Evolutionary conservation across 2,888 invertebrate genomes (phyloP).

Genomic region (Aphidoletes aphidimyza): DNA sequence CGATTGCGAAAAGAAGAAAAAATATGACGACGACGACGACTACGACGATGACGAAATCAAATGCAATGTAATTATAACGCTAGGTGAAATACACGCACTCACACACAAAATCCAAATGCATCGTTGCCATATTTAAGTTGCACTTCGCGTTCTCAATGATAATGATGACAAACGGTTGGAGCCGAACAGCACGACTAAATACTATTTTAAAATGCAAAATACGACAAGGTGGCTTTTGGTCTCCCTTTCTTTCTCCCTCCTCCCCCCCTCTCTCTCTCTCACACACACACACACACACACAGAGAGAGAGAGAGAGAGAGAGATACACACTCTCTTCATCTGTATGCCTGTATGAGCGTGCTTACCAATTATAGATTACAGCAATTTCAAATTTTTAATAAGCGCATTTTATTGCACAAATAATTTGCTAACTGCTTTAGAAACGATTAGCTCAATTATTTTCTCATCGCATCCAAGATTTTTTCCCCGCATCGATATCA

Average conservation of each 20-base stretch:
- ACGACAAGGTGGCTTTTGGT: background rate
- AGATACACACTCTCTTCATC: too few relatives aligned
- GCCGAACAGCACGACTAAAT: background rate
- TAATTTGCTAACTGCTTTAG: background rate
- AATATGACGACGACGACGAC: background rate
- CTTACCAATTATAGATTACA: too few relatives aligned
- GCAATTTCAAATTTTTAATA: background rate
- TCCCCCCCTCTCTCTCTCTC: background rate
- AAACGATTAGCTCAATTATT: background rate
- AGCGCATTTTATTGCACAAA: background rate
- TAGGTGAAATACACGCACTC: background rate
- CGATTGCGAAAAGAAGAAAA: background rate
- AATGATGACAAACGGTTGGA: background rate
- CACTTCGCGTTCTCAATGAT: background rate
- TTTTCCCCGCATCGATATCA: background rate
- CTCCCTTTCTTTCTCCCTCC: background rate
- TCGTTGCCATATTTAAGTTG: too few relatives aligned
- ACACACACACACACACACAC: too few relatives aligned
- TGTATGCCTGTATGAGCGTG: too few relatives aligned
- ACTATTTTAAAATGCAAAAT: conserved; percentile 1
- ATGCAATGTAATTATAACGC: background rate
- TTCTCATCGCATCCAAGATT: background rate
- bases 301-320: too few relatives aligned
- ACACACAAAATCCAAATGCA: background rate
- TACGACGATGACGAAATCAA: background rate